Evolutionary conservation across 1,140 invertebrate species (phyloP), one percentile per base, ranked within the genome.

Genomic region (Cyclargus thomasi): DNA sequence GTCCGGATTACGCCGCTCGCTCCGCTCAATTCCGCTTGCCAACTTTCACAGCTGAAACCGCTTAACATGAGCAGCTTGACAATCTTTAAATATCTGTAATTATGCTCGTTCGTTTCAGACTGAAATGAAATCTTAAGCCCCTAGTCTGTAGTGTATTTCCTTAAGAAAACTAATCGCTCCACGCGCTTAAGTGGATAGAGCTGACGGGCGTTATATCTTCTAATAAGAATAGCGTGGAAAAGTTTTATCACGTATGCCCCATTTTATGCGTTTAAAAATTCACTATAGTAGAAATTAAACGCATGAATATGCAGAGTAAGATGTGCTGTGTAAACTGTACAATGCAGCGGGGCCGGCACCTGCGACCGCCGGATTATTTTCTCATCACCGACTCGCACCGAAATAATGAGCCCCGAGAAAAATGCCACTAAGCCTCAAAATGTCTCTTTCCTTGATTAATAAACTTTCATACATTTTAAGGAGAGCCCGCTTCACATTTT

Each of bases 361-460:
- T 88, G 84, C 74, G 83, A 62, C 77, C 80, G 81, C 71, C 74
- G 84, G 85, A 89, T 89, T 89, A 88, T 88, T 86, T 85, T 85
- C 85, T 89, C 84, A 86, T 89, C 85, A 88, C 76, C 73, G 72
- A 65, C 76, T 77, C 71, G 72, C 75, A 63, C 70, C 69, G 72
- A 80, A 73, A 85, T 88, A 89, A 89, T 86, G 85, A 82, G 81
- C 72, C 82, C 77, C 74, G 71, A 74, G 81, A 89, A 89, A 88
- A 89, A 89, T 83, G 71, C 78, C 74, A 80, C 79, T 78, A 77
- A 80, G 80, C 76, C 75, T 65, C 70, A 69, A 77, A 67, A 77
- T 76, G 77, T 82, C 81, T 53, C 66, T 75, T 70, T 68, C 59
- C 68, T 81, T 85, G 80, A 85, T 88, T 89, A 86, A 88, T 86